Base-by-base conservation (phyloP, 2,113 vertebrate species). In the Passer domesticus region DNA sequence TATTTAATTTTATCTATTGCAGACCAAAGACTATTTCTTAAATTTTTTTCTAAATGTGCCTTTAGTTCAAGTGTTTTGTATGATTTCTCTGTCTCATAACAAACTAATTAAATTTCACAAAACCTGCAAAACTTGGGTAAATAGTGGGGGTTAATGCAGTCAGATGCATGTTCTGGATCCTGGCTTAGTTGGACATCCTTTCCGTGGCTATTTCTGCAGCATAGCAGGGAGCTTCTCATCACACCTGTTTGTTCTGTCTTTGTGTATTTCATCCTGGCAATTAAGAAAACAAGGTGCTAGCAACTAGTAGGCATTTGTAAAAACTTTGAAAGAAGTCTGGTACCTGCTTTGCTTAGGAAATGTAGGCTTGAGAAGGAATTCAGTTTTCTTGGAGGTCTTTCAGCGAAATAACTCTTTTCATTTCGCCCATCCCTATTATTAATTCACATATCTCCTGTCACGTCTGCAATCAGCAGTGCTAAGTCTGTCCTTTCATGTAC, bases 131-230 rank as follows among this genome's bases (percentile, higher is more conserved):
- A 67, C 31, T 60, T 14, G 4, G 24, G 27, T 72, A 68, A 47
- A 19, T 43, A 23, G 11, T 13, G 50, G 8, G 8, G 23, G 18
- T 21, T 70, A 67, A 64, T n/a, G 33, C 0, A 0, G 6, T 82
- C 43, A 53, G 50, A 46, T 58, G 22, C 5, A 9, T 52, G 6
- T 91, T 78, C 67, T 75, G 35, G 4, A 6, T 68, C 6, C 13
- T 13, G 4, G 11, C 20, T 78, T 3, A 17, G 7, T 56, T 22
- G 59, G 22, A 55, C 67, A 22, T 59, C 12, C 39, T 83, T 82
- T 47, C 11, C 1, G 31, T 46, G 47, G 13, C 14, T 49, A 7
- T 69, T 89, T 66, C 43, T 56, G 58, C 33, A 30, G 27, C 35
- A 16, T 24, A 85, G 28, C 37, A 68, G 16, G 25, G 41, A 58